phyloP scores from a whole-genome alignment of 1,140 invertebrate genomes.

The Macrobrachium rosenbergii region DNA sequence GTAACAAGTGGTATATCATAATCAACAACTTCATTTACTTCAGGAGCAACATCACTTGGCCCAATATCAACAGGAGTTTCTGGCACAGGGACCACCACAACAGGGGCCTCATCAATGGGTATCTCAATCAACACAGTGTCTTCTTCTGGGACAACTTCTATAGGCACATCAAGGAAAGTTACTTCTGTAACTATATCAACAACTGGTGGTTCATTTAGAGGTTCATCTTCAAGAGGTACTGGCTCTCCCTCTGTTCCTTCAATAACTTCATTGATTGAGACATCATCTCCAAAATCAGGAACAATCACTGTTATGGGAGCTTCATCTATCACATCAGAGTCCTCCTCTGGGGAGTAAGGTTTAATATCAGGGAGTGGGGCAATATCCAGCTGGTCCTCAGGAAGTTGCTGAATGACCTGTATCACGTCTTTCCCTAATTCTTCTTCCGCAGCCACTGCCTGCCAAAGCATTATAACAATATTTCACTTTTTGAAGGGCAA shows the following conservation, averaged over 20 bases:
- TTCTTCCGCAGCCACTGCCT: neutral
- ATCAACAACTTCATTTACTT: too few relatives aligned
- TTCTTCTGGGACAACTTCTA: too few relatives aligned
- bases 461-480: neutral
- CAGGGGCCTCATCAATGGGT: too few relatives aligned
- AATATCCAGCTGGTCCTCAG: conserved; percentile 28
- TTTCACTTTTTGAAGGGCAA: neutral
- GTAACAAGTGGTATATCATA: too few relatives aligned
- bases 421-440: neutral
- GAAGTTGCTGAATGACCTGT: conserved; percentile 32
- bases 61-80: too few relatives aligned
- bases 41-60: too few relatives aligned
- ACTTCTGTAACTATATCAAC: too few relatives aligned
- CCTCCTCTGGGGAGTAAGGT: conserved; percentile 23
- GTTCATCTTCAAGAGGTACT: neutral
- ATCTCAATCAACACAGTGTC: too few relatives aligned
- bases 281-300: neutral
- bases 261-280: neutral
- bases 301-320: neutral
- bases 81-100: too few relatives aligned
- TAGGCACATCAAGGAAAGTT: too few relatives aligned
- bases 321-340: neutral
- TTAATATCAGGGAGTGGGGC: neutral
- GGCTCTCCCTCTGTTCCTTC: neutral
- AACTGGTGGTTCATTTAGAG: too few relatives aligned